Base-by-base conservation (phyloP, 35 echinoderm and acorn worm genomes). In the Lytechinus variegatus region DNA sequence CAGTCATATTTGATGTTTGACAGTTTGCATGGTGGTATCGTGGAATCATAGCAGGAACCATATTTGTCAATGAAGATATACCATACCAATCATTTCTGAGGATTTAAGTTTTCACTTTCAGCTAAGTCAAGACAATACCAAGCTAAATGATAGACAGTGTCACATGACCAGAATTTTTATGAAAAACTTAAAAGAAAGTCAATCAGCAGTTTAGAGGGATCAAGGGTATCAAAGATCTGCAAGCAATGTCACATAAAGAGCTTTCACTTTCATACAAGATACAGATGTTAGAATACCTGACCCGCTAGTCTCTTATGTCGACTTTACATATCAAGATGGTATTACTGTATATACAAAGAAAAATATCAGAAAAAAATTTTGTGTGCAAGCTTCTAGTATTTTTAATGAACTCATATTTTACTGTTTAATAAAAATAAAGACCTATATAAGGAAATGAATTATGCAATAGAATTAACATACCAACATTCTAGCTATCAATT, bases 31-130 rank as follows among this genome's bases (percentile, higher is more conserved):
- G 33, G 33, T 44, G 33, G 33, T 44, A 44, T 44, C 2, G 33
- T 44, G 33, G 2, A 44, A 44, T 44, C 33, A 44, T 44, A 0
- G 33, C 33, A 44, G 33, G 33, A 44, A 44, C 57, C 16, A 16
- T 60, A 60, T 60, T 60, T 12, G 57, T 10, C 57, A 60, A 60
- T 10, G 5, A 60, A 79, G 21, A 24, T 24, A 79, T 79, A 79
- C 21, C 66, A 79, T 79, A 79, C 66, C 66, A n/a, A 79, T 24
- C 1, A 79, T 79, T 79, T 79, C 66, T 24, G 66, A n/a, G 66
- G 66, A 79, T 79, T 79, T 79, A 19, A 79, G 66, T 79, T 79
- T 79, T 79, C 66, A 79, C 66, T 24, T 79, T 79, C 66, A n/a
- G 14, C 66, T 24, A 24, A n/a, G 19, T 19, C n/a, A 79, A 79